Percentiles rank a stretch among this genome's conserved stretches.
Conservation (phyloP, 2,888 invertebrate species). For the Quadroppia sp. region DNA sequence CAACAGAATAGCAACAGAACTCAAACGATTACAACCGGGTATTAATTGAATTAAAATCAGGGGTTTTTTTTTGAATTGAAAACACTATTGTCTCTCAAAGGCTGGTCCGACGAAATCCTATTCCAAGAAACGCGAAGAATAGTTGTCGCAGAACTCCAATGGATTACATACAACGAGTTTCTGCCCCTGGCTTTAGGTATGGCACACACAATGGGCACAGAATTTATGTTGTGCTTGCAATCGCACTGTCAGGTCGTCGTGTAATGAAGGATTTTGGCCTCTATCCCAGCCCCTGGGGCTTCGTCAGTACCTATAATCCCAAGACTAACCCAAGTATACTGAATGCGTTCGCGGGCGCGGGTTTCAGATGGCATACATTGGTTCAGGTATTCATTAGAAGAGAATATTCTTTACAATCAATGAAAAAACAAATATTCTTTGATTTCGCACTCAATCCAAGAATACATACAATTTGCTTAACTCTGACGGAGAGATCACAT, state of each 20-base stretch:
- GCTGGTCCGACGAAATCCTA: constrained; percentile 47
- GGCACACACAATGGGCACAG: not conserved
- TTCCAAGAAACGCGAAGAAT: constrained; percentile 47
- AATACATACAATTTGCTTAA: constrained; percentile 41
- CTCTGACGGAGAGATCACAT: constrained; percentile 27
- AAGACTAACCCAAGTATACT: constrained; percentile 68
- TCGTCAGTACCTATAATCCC: constrained; percentile 61
- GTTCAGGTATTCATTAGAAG: constrained; percentile 65
- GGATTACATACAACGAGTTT: constrained; percentile 48
- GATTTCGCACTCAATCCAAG: not conserved
- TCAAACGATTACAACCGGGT: constrained; percentile 44
- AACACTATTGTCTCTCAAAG: not conserved
- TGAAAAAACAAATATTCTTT: too few relatives aligned
- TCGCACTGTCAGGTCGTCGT: constrained; percentile 19
- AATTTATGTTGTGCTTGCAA: constrained; percentile 56
- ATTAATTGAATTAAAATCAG: not conserved
- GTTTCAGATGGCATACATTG: constrained; percentile 77
- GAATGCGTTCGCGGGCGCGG: constrained; percentile 76
- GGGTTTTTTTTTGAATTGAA: constrained; percentile 2
- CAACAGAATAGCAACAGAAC: constrained; percentile 46
- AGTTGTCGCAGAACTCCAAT: constrained; percentile 46
- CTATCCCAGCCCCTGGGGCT: constrained; percentile 51
- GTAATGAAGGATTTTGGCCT: constrained; percentile 64
- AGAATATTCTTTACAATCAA: not conserved
- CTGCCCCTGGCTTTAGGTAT: constrained; percentile 47